Evolutionary conservation across 2,888 invertebrate species (phyloP), one percentile per base, ranked within the genome.

Genomic region (Taenaris catops): DNA sequence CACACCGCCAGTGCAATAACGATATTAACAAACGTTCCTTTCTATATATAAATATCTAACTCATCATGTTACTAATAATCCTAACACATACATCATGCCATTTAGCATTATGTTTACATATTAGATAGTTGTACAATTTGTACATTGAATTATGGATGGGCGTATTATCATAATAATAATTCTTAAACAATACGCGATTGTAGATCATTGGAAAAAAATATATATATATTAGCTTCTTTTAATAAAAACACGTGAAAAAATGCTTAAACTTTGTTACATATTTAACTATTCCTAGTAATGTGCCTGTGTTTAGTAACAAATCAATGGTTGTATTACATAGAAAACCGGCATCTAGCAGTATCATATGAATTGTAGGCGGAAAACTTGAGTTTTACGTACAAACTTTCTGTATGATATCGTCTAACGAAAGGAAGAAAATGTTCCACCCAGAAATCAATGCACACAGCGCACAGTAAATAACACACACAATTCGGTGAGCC

Each of bases 41-140:
- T 27, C 17, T 31, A 34, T 34, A 40, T 21, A 18, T 9, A 38
- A 39, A 34, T 36, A 24, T 18, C 46, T 48, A 50, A 7, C n/a
- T n/a, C n/a, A n/a, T n/a, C 35, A 27, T 39, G 19, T 21, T 37
- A 38, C 48, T 50, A 47, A 31, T 28, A 39, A 45, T 58, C 67
- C 66, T 70, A 70, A 73, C 73, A 79, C 72, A 75, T 67, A 81
- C 73, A 73, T 64, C 83, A 83, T 80, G 81, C 83, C 64, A 63
- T 55, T 61, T 62, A 67, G 52, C 46, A 54, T 25, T 38, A 18
- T 12, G 23, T 38, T 38, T 35, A 43, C 39, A 36, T 32, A 27
- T 31, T 23, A 14, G 14, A 41, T 35, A 43, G n/a, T n/a, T n/a
- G n/a, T n/a, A n/a, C n/a, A 25, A 44, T 41, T 49, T 51, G 43